Evolutionary conservation across 2,888 invertebrate genomes (phyloP).

Genomic region (Brachynemurus nebulosus): DNA sequence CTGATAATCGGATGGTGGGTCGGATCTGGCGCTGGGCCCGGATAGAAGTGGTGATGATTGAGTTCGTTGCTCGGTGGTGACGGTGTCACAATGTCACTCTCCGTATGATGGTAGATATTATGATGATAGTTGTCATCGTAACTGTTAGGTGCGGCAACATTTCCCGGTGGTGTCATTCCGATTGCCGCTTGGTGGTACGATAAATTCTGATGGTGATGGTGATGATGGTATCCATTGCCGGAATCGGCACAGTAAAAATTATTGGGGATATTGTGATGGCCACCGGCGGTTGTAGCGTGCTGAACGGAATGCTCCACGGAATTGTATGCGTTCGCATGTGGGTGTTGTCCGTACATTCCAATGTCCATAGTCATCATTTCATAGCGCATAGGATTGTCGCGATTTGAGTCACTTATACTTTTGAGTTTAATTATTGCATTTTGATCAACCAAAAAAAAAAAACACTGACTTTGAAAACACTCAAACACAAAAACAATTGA

Average conservation of each 20-base stretch:
- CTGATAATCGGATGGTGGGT: slow-evolving; percentile 52
- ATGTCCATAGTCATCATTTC: slow-evolving; percentile 72
- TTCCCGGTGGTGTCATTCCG: no score
- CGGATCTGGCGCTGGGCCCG: no score
- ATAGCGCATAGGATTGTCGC: no score
- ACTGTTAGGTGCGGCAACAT: background rate
- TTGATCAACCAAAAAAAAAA: no score
- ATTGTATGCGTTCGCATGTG: slow-evolving; percentile 27
- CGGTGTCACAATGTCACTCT: slow-evolving; percentile 23
- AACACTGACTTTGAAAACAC: no score
- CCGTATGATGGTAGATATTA: slow-evolving; percentile 25
- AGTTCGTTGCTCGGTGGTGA: slow-evolving; percentile 32
- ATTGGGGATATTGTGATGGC: background rate
- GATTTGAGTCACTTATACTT: no score
- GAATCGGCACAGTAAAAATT: slow-evolving; percentile 28
- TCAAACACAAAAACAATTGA: no score
- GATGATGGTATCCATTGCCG: slow-evolving; percentile 31
- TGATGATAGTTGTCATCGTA: background rate
- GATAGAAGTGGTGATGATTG: slow-evolving; percentile 35
- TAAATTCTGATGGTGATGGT: slow-evolving; percentile 21
- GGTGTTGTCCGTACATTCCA: slow-evolving; percentile 61
- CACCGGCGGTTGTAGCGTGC: slow-evolving; percentile 27
- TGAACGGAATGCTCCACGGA: slow-evolving; percentile 26
- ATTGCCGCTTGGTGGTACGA: background rate
- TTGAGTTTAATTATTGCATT: no score